These are phyloP conservation scores for Melanocharis versteri DNA, from an alignment of 2,113 vertebrate species.

Conservation along the genomic window DNA sequence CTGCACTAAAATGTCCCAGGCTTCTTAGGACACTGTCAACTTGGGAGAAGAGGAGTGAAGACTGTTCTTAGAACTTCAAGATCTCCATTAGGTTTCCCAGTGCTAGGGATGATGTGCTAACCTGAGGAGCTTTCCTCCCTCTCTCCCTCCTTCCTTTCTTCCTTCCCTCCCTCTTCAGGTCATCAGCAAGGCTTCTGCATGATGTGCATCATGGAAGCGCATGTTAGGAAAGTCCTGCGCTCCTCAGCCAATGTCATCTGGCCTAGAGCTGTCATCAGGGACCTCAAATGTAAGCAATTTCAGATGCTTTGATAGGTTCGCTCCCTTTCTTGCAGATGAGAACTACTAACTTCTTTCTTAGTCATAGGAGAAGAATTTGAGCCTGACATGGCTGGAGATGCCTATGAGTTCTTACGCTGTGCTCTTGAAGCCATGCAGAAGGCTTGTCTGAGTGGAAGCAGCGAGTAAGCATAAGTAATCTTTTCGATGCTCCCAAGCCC, in stretches of 20 bases:
- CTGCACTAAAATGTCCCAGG: background rate
- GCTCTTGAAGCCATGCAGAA: background rate
- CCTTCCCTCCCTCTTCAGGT: conserved; percentile 67
- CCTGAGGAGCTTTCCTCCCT: background rate
- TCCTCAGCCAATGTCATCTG: conserved; percentile 86
- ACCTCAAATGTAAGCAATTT: conserved; percentile 80
- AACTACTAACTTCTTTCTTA: background rate
- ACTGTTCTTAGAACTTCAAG: background rate
- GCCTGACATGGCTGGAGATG: background rate
- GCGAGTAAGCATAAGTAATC: background rate
- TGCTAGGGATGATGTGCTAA: background rate
- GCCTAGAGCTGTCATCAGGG: conserved; percentile 81
- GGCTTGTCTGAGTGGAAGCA: background rate
- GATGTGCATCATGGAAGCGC: conserved; percentile 93
- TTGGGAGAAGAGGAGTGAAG: background rate
- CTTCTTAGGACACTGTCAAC: background rate
- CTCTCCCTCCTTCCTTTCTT: background rate
- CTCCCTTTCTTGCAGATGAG: background rate
- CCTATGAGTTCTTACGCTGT: background rate
- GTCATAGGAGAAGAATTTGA: conserved; percentile 4
- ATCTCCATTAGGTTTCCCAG: background rate
- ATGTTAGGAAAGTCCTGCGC: conserved; percentile 82
- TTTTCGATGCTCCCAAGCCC: background rate
- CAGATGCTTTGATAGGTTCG: background rate
- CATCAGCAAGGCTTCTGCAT: conserved; percentile 86